phyloP scores from a whole-genome alignment of 1,140 invertebrate genomes.

The Caenorhabditis briggsae region DNA sequence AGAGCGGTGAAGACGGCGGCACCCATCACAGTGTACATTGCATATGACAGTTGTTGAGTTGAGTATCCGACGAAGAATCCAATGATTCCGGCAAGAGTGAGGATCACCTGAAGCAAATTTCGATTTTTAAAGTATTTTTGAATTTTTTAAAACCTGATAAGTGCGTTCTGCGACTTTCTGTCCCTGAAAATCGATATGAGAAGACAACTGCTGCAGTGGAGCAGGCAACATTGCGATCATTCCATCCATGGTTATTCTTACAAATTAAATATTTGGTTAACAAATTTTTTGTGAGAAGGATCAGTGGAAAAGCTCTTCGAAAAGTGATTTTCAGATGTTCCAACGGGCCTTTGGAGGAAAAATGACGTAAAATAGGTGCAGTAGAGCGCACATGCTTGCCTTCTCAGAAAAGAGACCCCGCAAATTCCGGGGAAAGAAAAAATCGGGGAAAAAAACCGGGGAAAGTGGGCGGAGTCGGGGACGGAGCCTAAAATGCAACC shows the following conservation, averaged over 20 bases:
- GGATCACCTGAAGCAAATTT: constrained; percentile 59
- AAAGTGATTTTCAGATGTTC: neutral
- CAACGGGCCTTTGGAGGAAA: neutral
- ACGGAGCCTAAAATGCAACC: too few species aligned
- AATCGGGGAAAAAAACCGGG: too few species aligned
- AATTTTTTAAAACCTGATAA: constrained; percentile 64
- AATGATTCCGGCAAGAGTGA: constrained; percentile 65
- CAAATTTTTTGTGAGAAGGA: neutral
- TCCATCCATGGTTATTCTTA: constrained; percentile 63
- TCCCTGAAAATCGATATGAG: constrained; percentile 67
- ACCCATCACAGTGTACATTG: constrained; percentile 62
- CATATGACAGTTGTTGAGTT: constrained; percentile 67
- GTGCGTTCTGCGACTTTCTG: constrained; percentile 66
- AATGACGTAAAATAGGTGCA: constrained; percentile 1
- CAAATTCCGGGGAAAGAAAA: too few species aligned
- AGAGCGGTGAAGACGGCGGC: constrained; percentile 34
- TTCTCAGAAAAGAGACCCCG: too few species aligned
- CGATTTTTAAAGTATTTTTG: neutral
- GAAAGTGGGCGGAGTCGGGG: too few species aligned
- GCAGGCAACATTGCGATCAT: constrained; percentile 67
- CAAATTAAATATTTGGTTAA: neutral
- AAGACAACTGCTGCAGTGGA: constrained; percentile 64
- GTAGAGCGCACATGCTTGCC: neutral
- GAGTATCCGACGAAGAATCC: constrained; percentile 67
- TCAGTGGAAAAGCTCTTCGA: neutral